Conservation (phyloP, 2,797 vertebrate genomes). For the Phataginus tetradactyla region DNA sequence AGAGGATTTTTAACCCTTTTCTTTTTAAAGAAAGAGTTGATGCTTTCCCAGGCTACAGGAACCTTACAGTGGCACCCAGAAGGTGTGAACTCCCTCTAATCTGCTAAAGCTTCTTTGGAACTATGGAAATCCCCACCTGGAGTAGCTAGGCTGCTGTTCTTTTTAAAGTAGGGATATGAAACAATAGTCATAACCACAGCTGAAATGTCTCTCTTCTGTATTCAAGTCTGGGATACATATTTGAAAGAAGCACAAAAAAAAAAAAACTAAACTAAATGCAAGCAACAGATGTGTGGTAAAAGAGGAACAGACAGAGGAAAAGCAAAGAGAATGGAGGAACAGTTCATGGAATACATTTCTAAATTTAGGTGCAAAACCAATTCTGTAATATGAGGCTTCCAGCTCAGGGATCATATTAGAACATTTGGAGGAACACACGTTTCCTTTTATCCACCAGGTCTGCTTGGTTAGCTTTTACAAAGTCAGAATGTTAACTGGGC, state of each 20-base stretch:
- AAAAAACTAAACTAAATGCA: neutral
- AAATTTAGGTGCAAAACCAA: slow-evolving; percentile 77
- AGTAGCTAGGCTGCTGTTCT: slow-evolving; percentile 67
- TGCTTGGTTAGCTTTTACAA: slow-evolving; percentile 17
- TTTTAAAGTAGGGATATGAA: slow-evolving; percentile 67
- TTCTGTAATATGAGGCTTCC: slow-evolving; percentile 64
- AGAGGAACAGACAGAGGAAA: slow-evolving; percentile 22
- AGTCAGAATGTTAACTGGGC: slow-evolving; percentile 53
- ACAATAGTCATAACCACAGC: slow-evolving; percentile 70
- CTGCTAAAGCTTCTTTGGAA: slow-evolving; percentile 59
- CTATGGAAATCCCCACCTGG: slow-evolving; percentile 47
- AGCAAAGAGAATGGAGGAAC: slow-evolving; percentile 20
- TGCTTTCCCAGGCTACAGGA: slow-evolving; percentile 64
- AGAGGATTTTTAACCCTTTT: slow-evolving; percentile 64
- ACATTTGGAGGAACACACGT: slow-evolving; percentile 59
- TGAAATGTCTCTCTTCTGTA: slow-evolving; percentile 64
- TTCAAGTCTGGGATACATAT: slow-evolving; percentile 76
- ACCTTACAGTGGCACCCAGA: slow-evolving; percentile 55
- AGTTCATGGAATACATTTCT: slow-evolving; percentile 14
- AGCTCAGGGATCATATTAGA: slow-evolving; percentile 50
- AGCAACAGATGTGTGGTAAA: slow-evolving; percentile 59
- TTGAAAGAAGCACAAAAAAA: neutral
- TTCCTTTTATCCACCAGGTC: slow-evolving; percentile 55
- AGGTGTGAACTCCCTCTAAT: slow-evolving; percentile 42
- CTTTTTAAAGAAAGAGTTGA: slow-evolving; percentile 62